Conservation (phyloP, 2,888 invertebrate genomes). For the Stegana nigrithorax region DNA sequence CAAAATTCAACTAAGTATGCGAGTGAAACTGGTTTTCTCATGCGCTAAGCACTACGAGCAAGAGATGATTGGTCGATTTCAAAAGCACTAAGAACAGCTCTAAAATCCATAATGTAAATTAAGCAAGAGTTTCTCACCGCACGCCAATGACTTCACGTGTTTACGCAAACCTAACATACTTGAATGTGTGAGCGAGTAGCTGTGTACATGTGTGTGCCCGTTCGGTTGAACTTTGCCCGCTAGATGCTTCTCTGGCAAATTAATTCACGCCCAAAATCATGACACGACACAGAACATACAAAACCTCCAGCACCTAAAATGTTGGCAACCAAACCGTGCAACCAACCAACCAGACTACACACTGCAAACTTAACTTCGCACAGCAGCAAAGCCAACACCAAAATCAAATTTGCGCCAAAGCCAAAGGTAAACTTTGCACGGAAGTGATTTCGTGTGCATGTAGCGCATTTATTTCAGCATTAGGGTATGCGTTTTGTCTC, state of each 20-base stretch:
- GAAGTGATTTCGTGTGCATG: slow-evolving; percentile 26
- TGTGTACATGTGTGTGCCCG: too few species aligned
- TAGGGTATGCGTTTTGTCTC: too few species aligned
- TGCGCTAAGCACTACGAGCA: neutral
- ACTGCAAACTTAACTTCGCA: slow-evolving; percentile 8
- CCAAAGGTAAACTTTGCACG: slow-evolving; percentile 56
- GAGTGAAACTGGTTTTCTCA: neutral
- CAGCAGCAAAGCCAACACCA: slow-evolving; percentile 30
- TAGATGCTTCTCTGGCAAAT: too few species aligned
- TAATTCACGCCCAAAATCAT: too few species aligned
- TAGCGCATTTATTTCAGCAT: too few species aligned
- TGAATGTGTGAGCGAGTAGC: too few species aligned
- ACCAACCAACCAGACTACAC: slow-evolving; percentile 34
- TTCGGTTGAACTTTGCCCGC: too few species aligned
- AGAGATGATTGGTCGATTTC: neutral
- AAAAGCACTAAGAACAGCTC: neutral
- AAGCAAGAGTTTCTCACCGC: neutral
- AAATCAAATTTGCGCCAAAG: slow-evolving; percentile 57
- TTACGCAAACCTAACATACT: too few species aligned
- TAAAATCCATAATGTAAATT: neutral
- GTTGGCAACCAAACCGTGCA: too few species aligned
- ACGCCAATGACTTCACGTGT: too few species aligned
- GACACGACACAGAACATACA: too few species aligned
- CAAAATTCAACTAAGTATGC: too few species aligned
- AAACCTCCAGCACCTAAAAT: slow-evolving; percentile 29